A percentile compares a stretch with the other conserved stretches of the same genome.
Evolutionary conservation across 2,888 invertebrate genomes (phyloP).

Genomic region (Pseudococcus viburni): DNA sequence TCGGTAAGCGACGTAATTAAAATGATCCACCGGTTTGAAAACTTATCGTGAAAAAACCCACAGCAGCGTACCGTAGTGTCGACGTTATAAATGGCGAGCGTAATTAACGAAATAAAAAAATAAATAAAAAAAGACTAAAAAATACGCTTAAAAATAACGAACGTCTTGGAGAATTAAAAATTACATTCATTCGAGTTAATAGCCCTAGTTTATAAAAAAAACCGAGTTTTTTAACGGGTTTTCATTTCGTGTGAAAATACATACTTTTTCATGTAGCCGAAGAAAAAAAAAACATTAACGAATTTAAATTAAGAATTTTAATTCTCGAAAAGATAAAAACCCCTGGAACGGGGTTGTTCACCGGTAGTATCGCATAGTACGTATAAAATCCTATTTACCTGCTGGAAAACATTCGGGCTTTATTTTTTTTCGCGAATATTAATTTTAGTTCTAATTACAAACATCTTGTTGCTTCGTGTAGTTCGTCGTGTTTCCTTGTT

Average conservation of each 20-base stretch:
- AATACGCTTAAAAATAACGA: constrained; percentile 29
- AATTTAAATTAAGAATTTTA: constrained; percentile 16
- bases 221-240: not conserved
- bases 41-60: not conserved
- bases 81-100: not conserved
- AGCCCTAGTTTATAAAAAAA: not conserved
- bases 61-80: not conserved
- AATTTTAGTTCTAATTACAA: constrained; percentile 30
- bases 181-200: constrained; percentile 35
- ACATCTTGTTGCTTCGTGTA: constrained; percentile 37
- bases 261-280: constrained; percentile 8
- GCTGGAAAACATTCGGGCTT: not conserved
- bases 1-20: not conserved
- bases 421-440: not conserved
- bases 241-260: constrained; percentile 34
- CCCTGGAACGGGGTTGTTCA: not conserved
- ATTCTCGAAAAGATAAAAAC: constrained; percentile 16
- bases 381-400: constrained; percentile 18
- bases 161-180: constrained; percentile 42
- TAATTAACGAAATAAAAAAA: constrained; percentile 28
- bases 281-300: not conserved
- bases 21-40: constrained; percentile 13
- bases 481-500: constrained; percentile 37
- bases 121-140: constrained; percentile 9
- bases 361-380: not conserved